phyloP scores from a whole-genome alignment of 2,797 vertebrate genomes.

The Microctenopoma stevenorrisi region DNA sequence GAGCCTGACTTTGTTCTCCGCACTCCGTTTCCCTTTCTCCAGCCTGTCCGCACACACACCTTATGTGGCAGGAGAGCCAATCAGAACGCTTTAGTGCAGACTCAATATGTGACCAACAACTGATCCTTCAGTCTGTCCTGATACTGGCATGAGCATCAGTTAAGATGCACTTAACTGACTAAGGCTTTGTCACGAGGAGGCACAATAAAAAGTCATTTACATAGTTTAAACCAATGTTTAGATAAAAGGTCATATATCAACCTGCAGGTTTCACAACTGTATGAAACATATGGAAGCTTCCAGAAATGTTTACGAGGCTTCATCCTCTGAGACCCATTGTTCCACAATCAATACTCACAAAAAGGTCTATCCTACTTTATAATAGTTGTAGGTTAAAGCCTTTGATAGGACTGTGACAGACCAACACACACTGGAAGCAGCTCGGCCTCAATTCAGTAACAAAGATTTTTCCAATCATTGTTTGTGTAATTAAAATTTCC shows the following conservation, averaged over 20 bases:
- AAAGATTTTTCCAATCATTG: too few species aligned
- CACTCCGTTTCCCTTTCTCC: slow-evolving; percentile 45
- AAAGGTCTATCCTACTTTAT: too few species aligned
- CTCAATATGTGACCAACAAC: slow-evolving; percentile 65
- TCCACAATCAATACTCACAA: too few species aligned
- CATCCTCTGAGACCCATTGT: too few species aligned
- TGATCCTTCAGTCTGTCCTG: slow-evolving; percentile 34
- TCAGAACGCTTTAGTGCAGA: slow-evolving; percentile 39
- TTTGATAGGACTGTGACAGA: too few species aligned
- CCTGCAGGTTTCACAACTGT: too few species aligned
- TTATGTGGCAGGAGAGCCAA: slow-evolving; percentile 42
- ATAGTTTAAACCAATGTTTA: neutral
- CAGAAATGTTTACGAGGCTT: neutral
- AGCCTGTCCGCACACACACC: slow-evolving; percentile 36
- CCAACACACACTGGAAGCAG: too few species aligned
- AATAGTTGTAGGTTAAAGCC: too few species aligned
- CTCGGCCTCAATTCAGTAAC: too few species aligned
- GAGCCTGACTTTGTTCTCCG: slow-evolving; percentile 72
- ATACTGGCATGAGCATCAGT: too few species aligned
- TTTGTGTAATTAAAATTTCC: too few species aligned
- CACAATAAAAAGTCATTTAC: neutral
- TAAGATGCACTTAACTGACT: neutral
- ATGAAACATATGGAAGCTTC: neutral
- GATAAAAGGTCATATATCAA: neutral
- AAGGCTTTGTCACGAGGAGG: neutral